These are phyloP conservation scores for Sericinus montela DNA, from an alignment of 2,888 invertebrate genomes.

Conservation along the genomic window DNA sequence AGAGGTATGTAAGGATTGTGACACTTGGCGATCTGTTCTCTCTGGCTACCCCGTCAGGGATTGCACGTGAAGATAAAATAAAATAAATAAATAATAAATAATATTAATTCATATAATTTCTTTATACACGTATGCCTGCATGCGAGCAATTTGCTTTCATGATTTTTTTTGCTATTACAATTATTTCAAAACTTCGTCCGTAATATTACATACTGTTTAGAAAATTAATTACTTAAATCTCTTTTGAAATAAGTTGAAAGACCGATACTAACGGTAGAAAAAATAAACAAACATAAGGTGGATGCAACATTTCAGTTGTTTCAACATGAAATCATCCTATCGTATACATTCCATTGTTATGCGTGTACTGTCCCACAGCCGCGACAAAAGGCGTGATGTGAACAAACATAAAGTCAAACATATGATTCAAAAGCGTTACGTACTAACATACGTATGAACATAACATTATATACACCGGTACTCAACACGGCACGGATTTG, in stretches of 20 bases:
- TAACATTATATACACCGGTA: not conserved
- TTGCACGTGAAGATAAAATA: no score
- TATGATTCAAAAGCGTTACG: not conserved
- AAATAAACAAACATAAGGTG: not conserved
- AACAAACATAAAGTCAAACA: not conserved
- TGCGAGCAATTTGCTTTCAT: no score
- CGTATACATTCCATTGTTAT: not conserved
- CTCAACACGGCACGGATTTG: not conserved
- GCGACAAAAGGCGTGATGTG: not conserved
- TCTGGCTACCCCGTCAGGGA: no score
- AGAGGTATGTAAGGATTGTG: no score
- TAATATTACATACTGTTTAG: not conserved
- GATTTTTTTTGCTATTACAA: no score
- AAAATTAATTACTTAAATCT: not conserved
- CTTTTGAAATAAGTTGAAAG: not conserved
- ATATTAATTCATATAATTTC: no score
- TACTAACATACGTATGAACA: not conserved
- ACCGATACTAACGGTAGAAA: not conserved
- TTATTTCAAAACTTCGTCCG: no score
- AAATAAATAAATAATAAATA: no score
- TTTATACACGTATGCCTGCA: no score
- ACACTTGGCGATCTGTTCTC: no score
- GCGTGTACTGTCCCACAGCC: not conserved
- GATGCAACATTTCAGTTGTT: not conserved
- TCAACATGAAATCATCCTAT: not conserved